Evolutionary conservation across 2,113 vertebrate species (phyloP), one percentile per base, ranked within the genome.

Genomic region (Paraplagusia blochii): DNA sequence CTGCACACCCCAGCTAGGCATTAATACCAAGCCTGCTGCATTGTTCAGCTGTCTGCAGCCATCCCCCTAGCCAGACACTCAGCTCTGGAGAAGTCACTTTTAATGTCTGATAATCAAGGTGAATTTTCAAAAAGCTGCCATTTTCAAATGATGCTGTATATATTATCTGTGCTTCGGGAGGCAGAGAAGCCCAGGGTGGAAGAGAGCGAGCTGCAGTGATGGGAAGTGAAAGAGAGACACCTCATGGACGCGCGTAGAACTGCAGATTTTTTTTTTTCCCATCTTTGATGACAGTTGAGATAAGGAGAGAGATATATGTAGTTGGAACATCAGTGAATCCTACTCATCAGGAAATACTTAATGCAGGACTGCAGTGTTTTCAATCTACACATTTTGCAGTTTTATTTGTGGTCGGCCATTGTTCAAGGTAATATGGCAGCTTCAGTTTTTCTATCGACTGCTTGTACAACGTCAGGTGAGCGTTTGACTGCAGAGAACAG

Each of bases 81-180:
- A 90, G 93, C 88, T 89, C 90, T 81, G 88, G 90, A 92, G 91
- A 93, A 94, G 93, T 93, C 93, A 91, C 90, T 91, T 92, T 91
- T 92, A 92, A 92, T 93, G 93, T 93, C 93, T 94, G 92, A 92
- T 93, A 93, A 94, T 94, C 93, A 94, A 93, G 92, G 93, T 93
- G 93, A 93, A 93, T 94, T 93, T 94, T 94, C 92, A 93, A 93
- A 93, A 93, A 92, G 91, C 91, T 93, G 92, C 93, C 93, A 93
- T 95, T 94, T 95, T 93, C 91, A 92, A 93, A 94, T 91, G 90
- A 92, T 92, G 91, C 90, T 88, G 90, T 93, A 90, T 90, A 92
- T 90, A 90, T 91, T 90, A 91, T 90, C 22, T 29, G 85, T 90
- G 89, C 83, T 77, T 84, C 69, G 76, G 74, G 72, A 85, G 6